phyloP scores from a whole-genome alignment of 92 coral and sea anemone genomes.

The Ricordea florida region DNA sequence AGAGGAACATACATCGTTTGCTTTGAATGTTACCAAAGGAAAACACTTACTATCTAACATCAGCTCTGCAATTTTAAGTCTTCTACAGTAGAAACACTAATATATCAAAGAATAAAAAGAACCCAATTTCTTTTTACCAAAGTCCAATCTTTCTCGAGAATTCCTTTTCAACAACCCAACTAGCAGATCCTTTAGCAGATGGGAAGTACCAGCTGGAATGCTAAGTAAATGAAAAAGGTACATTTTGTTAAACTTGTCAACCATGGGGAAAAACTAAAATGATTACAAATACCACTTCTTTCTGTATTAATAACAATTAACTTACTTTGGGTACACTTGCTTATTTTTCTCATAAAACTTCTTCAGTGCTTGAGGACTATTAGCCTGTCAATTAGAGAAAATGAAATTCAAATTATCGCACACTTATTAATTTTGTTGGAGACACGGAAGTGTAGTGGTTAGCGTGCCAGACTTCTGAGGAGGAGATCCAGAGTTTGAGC shows the following conservation, averaged over 20 bases:
- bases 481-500: too few species aligned
- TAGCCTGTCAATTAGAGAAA: conserved; percentile 60
- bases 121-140: conserved; percentile 41
- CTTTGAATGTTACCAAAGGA: too few species aligned
- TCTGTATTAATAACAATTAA: too few species aligned
- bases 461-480: too few species aligned
- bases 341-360: conserved; percentile 95
- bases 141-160: conserved; percentile 91
- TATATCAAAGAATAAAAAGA: neutral
- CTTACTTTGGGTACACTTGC: conserved; percentile 85
- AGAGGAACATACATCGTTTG: too few species aligned
- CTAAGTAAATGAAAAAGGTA: conserved; percentile 15
- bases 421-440: too few species aligned
- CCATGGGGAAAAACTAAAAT: too few species aligned
- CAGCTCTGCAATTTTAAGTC: too few species aligned
- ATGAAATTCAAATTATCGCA: neutral
- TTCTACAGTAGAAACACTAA: too few species aligned
- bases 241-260: neutral
- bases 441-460: too few species aligned
- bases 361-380: conserved; percentile 92
- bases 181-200: conserved; percentile 70
- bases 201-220: conserved; percentile 93
- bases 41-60: too few species aligned
- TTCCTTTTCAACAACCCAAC: conserved; percentile 81
- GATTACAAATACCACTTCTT: too few species aligned